Percentiles rank a stretch among this genome's conserved stretches.
Conservation (phyloP, 1,140 invertebrate genomes). For the Trichonephila clavipes region DNA sequence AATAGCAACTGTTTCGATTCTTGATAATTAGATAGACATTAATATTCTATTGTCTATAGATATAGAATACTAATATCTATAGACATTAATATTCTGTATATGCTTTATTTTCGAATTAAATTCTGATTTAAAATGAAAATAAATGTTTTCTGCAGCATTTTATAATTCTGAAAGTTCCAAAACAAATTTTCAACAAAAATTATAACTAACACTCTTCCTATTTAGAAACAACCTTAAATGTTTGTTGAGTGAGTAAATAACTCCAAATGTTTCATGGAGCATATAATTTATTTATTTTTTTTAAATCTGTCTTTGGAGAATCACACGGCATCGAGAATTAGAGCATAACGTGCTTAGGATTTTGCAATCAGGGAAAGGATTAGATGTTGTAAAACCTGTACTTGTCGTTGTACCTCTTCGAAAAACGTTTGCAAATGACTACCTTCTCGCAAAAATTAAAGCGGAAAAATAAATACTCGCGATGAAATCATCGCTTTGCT, state of each 20-base stretch:
- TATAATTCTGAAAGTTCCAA: not conserved
- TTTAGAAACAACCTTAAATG: not conserved
- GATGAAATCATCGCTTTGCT: not conserved
- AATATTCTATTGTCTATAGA: too few species aligned
- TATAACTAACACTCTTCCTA: not conserved
- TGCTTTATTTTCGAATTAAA: too few species aligned
- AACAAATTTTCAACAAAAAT: not conserved
- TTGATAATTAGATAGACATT: too few species aligned
- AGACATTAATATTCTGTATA: too few species aligned
- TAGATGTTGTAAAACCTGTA: not conserved
- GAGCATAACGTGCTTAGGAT: not conserved
- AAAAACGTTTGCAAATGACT: not conserved
- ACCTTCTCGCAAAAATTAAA: not conserved
- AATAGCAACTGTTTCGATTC: too few species aligned
- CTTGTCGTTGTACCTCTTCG: not conserved
- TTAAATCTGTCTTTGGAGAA: not conserved
- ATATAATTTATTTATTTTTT: not conserved
- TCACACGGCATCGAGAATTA: not conserved
- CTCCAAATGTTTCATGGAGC: not conserved
- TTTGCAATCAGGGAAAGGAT: constrained; percentile 1
- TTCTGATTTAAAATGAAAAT: too few species aligned
- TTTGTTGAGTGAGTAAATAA: not conserved
- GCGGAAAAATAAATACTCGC: not conserved
- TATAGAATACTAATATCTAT: too few species aligned
- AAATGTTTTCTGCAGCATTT: too few species aligned